A percentile compares a stretch with the other conserved stretches of the same genome.
phyloP scores from a whole-genome alignment of 2,113 vertebrate genomes.

The Paradisaea rubra region DNA sequence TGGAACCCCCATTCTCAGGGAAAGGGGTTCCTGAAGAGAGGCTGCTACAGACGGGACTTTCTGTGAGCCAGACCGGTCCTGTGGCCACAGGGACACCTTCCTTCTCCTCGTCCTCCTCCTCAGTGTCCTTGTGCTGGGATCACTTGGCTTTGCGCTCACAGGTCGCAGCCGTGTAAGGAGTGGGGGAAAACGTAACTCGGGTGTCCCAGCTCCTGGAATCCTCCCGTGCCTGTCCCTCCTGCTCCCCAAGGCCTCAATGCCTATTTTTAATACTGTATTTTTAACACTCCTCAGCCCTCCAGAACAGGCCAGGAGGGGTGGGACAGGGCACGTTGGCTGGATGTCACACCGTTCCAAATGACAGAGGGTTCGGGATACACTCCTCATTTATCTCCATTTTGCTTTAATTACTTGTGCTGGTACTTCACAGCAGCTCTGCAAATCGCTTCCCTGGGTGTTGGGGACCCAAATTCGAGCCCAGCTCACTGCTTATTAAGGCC shows the following conservation, averaged over 20 bases:
- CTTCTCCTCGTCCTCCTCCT: background rate
- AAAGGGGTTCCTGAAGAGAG: background rate
- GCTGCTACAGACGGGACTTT: background rate
- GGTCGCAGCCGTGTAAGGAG: background rate
- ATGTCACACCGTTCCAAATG: rapidly evolving
- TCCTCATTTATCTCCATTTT: background rate
- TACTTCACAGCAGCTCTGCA: background rate
- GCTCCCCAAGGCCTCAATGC: background rate
- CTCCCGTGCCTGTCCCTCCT: rapidly evolving
- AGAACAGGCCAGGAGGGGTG: background rate
- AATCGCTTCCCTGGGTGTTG: background rate
- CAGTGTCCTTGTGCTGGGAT: background rate
- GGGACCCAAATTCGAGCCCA: background rate
- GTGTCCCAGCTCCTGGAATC: background rate
- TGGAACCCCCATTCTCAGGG: background rate
- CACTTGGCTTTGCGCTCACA: background rate
- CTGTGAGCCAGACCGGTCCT: rapidly evolving
- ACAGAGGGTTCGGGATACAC: rapidly evolving
- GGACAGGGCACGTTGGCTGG: rapidly evolving
- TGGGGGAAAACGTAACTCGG: background rate
- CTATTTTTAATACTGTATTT: background rate
- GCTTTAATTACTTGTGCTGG: background rate
- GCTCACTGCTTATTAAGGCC: background rate
- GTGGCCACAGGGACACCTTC: background rate
- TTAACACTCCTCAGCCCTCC: background rate